These are phyloP conservation scores for Pao palembangensis DNA, from an alignment of 2,113 vertebrate species.

Conservation along the genomic window DNA sequence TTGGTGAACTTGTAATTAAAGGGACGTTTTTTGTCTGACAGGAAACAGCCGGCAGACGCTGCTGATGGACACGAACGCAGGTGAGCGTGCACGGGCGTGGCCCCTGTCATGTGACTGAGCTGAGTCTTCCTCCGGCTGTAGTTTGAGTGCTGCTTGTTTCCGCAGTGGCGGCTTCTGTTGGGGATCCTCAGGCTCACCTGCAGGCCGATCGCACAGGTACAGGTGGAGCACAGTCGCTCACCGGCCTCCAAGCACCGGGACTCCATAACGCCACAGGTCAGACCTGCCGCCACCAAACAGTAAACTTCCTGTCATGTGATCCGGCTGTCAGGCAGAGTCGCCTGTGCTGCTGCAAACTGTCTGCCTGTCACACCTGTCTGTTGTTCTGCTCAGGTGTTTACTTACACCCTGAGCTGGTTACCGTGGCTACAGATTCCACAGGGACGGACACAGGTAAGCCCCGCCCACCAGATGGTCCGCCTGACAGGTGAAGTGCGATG, in stretches of 20 bases:
- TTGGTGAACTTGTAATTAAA: not conserved
- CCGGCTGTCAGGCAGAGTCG: slow-evolving; percentile 27
- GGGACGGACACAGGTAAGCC: slow-evolving; percentile 37
- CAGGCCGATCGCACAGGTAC: slow-evolving; percentile 36
- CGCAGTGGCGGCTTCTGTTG: slow-evolving; percentile 10
- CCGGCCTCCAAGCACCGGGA: slow-evolving; percentile 29
- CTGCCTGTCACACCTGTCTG: not conserved
- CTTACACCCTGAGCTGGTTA: slow-evolving; percentile 45
- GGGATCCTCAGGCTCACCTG: not conserved
- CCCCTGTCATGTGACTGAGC: not conserved
- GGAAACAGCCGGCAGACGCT: slow-evolving; percentile 65
- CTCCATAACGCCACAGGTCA: slow-evolving; percentile 64
- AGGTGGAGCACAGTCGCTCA: slow-evolving; percentile 36
- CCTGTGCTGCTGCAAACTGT: slow-evolving; percentile 21
- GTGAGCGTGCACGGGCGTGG: slow-evolving; percentile 18
- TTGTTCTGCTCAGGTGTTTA: slow-evolving; percentile 22
- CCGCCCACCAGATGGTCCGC: not conserved
- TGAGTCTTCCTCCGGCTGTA: not conserved
- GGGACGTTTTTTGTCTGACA: slow-evolving; percentile 22
- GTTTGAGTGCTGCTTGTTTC: not conserved
- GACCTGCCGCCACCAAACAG: slow-evolving; percentile 1
- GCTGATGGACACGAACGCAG: slow-evolving; percentile 28
- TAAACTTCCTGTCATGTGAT: slow-evolving; percentile 20
- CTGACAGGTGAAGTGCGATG: not conserved
- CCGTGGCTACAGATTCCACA: slow-evolving; percentile 34